Conservation (phyloP, 2,888 invertebrate genomes). For the Reticulitermes lucifugus region DNA sequence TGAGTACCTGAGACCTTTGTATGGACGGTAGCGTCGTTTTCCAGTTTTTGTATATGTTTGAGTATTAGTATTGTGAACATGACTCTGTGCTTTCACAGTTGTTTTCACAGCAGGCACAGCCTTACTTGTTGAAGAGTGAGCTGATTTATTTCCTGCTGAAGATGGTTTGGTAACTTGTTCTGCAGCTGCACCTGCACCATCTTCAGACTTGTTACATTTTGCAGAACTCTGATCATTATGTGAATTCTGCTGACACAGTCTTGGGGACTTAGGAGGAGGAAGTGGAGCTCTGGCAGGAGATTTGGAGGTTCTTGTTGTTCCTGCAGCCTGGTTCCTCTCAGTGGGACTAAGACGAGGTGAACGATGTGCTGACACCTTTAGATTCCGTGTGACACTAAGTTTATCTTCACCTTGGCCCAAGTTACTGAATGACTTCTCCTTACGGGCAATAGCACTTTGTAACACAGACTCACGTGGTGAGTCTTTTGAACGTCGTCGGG, state of each 20-base stretch:
- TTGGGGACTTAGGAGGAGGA: constrained; percentile 22
- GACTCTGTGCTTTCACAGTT: constrained; percentile 14
- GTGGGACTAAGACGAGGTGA: constrained; percentile 42
- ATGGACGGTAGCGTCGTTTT: constrained; percentile 55
- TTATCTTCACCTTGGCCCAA: constrained; percentile 49
- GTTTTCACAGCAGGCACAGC: constrained; percentile 5
- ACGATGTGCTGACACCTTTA: constrained; percentile 37
- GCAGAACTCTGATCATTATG: not conserved
- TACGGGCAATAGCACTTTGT: constrained; percentile 78
- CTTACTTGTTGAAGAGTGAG: not conserved
- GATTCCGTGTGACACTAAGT: constrained; percentile 39
- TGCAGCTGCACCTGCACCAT: not conserved
- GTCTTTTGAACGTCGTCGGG: constrained; percentile 73
- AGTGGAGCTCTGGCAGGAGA: not conserved
- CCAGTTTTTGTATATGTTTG: constrained; percentile 54
- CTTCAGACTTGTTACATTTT: constrained; percentile 4
- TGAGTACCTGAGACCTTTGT: constrained; percentile 55
- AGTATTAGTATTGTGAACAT: not conserved
- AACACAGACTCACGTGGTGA: constrained; percentile 70
- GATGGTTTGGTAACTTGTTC: not conserved
- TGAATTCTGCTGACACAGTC: not conserved
- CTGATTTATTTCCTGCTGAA: not conserved
- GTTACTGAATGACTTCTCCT: constrained; percentile 75
- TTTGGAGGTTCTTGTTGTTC: not conserved
- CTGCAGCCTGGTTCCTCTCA: constrained; percentile 20